Evolutionary conservation across 1,140 invertebrate species (phyloP).

Genomic region (Rhysida immarginata): DNA sequence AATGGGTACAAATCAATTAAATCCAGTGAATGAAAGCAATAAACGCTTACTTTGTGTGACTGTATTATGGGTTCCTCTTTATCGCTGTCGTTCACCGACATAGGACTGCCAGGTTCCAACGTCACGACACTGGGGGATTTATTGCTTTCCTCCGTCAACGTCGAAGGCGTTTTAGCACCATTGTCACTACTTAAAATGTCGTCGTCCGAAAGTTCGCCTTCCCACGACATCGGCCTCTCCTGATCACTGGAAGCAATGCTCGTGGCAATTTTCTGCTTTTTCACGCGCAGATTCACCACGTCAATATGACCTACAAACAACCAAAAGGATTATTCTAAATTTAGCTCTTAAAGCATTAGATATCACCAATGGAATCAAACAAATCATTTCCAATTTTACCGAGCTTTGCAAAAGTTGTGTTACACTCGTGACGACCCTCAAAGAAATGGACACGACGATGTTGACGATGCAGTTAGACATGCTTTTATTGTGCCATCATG

Average conservation of each 20-base stretch:
- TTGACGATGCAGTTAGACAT: background rate
- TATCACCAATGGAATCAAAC: background rate
- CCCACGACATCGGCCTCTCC: slow-evolving; percentile 75
- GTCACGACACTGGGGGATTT: slow-evolving; percentile 4
- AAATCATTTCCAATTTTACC: background rate
- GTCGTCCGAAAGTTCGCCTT: slow-evolving; percentile 68
- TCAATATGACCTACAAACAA: slow-evolving; percentile 5
- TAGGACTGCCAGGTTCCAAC: slow-evolving; percentile 10
- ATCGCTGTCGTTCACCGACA: slow-evolving; percentile 9
- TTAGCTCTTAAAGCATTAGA: too few species aligned
- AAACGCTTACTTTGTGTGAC: slow-evolving; percentile 2
- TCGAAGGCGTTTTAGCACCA: background rate
- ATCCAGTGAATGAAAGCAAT: too few species aligned
- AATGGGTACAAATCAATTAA: too few species aligned
- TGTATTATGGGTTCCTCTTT: slow-evolving; percentile 4
- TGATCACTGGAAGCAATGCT: background rate
- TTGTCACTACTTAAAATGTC: slow-evolving; percentile 9
- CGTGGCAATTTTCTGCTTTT: background rate
- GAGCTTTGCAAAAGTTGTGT: too few species aligned
- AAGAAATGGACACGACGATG: background rate
- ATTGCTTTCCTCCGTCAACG: slow-evolving; percentile 1
- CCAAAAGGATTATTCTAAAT: background rate
- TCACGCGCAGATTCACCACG: slow-evolving; percentile 1
- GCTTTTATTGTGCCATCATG: too few species aligned
- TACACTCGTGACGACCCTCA: background rate